Evolutionary conservation across 2,797 vertebrate species (phyloP).

Genomic region (Falco berigora): DNA sequence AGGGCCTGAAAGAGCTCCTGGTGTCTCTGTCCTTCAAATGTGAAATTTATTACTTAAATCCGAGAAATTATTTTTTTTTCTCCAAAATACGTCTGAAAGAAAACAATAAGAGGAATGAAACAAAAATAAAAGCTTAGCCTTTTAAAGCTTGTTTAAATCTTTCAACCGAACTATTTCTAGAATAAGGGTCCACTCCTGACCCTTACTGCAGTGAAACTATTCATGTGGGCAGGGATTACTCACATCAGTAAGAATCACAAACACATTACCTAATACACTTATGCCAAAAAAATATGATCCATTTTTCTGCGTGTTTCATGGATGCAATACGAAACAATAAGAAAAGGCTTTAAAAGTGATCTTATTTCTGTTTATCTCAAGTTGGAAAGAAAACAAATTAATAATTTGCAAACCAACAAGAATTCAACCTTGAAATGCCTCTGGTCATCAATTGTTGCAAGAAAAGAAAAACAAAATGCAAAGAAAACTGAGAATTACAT

Average conservation of each 20-base stretch:
- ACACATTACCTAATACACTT: not conserved
- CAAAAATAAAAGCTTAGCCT: not conserved
- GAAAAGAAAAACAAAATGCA: slow-evolving; percentile 16
- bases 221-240: not conserved
- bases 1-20: not conserved
- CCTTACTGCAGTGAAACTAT: not conserved
- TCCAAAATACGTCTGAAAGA: not conserved
- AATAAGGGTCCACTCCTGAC: not conserved
- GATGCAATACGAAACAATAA: not conserved
- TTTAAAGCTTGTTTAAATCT: not conserved
- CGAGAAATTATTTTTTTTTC: not conserved
- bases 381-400: slow-evolving; percentile 29
- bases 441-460: slow-evolving; percentile 32
- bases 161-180: not conserved
- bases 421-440: slow-evolving; percentile 49
- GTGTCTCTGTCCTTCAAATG: not conserved
- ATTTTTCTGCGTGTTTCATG: not conserved
- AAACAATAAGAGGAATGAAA: not conserved
- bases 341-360: not conserved
- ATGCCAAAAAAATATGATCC: accelerated
- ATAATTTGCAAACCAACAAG: slow-evolving; percentile 39
- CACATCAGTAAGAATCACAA: not conserved
- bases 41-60: not conserved
- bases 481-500: slow-evolving; percentile 5
- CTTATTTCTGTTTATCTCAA: slow-evolving; percentile 19